Percentiles rank a stretch among this genome's conserved stretches.
These are phyloP conservation scores for Cyrtorhinus lividipennis DNA, from an alignment of 1,140 invertebrate genomes.

Conservation along the genomic window DNA sequence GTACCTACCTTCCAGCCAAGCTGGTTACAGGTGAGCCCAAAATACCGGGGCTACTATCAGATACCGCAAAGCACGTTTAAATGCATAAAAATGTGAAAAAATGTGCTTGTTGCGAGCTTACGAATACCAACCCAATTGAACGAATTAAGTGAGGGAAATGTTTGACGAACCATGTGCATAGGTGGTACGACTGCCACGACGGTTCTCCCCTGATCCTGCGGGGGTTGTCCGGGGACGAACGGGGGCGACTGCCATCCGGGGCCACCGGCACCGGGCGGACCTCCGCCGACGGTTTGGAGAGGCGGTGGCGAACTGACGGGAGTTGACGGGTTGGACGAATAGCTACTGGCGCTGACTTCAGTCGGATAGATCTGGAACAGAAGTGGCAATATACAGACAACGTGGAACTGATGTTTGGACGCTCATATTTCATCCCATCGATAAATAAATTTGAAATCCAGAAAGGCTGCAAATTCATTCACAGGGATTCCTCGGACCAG, in stretches of 20 bases:
- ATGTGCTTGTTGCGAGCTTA: too few relatives aligned
- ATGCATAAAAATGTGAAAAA: too few relatives aligned
- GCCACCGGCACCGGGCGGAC: slow-evolving; percentile 24
- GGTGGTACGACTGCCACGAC: background rate
- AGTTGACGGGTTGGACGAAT: slow-evolving; percentile 79
- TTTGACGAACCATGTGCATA: slow-evolving; percentile 35
- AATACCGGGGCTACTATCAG: too few relatives aligned
- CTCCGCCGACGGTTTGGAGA: slow-evolving; percentile 27
- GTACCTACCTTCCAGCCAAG: too few relatives aligned
- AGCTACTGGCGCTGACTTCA: slow-evolving; percentile 82
- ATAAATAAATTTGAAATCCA: too few relatives aligned
- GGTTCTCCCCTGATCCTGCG: slow-evolving; percentile 5
- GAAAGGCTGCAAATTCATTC: too few relatives aligned
- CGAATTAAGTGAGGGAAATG: background rate
- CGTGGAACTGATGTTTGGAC: too few relatives aligned
- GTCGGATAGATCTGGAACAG: slow-evolving; percentile 63
- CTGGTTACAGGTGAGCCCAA: too few relatives aligned
- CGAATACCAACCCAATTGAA: too few relatives aligned
- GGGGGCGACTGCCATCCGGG: slow-evolving; percentile 28
- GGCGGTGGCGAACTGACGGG: slow-evolving; percentile 73
- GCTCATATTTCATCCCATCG: background rate
- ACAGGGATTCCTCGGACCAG: too few relatives aligned
- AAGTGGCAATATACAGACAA: slow-evolving; percentile 20
- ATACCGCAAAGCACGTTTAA: too few relatives aligned
- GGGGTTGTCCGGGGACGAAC: slow-evolving; percentile 25